Evolutionary conservation across 2,113 vertebrate species (phyloP).

Genomic region (Microtus ochrogaster): DNA sequence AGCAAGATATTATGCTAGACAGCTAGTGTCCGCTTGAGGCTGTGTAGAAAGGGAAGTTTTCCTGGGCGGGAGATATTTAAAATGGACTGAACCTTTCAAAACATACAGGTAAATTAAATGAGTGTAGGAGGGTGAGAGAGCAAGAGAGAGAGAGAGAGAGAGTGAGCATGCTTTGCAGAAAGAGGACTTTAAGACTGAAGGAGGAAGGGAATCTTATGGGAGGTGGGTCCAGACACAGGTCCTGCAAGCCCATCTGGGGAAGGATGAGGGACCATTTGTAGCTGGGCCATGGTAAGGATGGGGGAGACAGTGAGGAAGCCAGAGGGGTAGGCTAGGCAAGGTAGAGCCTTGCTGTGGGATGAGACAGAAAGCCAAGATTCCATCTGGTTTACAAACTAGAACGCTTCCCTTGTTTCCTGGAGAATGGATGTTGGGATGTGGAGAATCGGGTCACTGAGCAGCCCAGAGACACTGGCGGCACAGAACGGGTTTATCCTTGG

Average conservation of each 20-base stretch:
- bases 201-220: neutral
- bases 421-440: neutral
- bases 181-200: conserved; percentile 27
- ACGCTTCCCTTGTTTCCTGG: neutral
- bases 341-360: neutral
- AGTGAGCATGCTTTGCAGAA: neutral
- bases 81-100: conserved; percentile 35
- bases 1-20: neutral
- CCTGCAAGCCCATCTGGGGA: neutral
- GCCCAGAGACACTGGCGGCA: neutral
- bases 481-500: neutral
- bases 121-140: neutral
- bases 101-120: neutral
- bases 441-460: neutral
- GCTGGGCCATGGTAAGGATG: neutral
- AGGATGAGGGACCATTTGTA: neutral
- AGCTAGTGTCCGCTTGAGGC: neutral
- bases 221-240: neutral
- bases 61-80: conserved; percentile 2
- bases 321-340: neutral
- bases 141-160: neutral
- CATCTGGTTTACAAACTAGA: neutral
- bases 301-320: neutral
- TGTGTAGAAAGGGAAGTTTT: neutral
- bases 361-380: neutral